Evolutionary conservation across 1,140 invertebrate species (phyloP).

Genomic region (Drosophila carrolli): DNA sequence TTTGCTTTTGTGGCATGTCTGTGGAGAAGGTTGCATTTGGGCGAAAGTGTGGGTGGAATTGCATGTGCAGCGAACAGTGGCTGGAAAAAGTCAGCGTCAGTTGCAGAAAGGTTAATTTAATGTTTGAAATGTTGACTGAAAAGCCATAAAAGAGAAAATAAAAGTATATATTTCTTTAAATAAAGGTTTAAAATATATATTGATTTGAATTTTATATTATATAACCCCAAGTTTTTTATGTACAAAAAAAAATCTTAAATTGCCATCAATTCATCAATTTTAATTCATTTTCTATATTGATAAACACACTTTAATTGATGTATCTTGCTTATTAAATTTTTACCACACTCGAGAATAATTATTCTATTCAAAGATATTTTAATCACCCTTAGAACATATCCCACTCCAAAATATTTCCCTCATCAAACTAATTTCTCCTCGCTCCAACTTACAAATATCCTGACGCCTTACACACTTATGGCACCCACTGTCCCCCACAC

Average conservation of each 20-base stretch:
- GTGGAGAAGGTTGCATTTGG: background rate
- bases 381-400: background rate
- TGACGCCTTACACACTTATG: slow-evolving; percentile 38
- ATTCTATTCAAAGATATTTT: slow-evolving; percentile 4
- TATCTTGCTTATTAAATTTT: background rate
- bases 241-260: too few species aligned
- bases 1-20: slow-evolving; percentile 65
- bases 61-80: slow-evolving; percentile 56
- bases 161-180: too few species aligned
- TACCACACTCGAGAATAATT: background rate
- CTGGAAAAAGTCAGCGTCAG: slow-evolving; percentile 37
- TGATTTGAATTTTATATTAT: too few species aligned
- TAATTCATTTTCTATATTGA: too few species aligned
- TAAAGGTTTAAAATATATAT: too few species aligned
- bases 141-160: background rate
- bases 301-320: too few species aligned
- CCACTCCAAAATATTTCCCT: background rate
- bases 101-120: slow-evolving; percentile 19
- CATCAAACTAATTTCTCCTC: slow-evolving; percentile 11
- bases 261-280: too few species aligned
- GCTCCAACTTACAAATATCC: background rate
- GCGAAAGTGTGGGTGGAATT: slow-evolving; percentile 23
- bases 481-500: slow-evolving; percentile 45
- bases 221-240: too few species aligned
- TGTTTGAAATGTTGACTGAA: background rate